Percentiles rank a stretch among this genome's conserved stretches.
Evolutionary conservation across 2,113 vertebrate genomes (phyloP).

Genomic region (Geococcyx californianus): DNA sequence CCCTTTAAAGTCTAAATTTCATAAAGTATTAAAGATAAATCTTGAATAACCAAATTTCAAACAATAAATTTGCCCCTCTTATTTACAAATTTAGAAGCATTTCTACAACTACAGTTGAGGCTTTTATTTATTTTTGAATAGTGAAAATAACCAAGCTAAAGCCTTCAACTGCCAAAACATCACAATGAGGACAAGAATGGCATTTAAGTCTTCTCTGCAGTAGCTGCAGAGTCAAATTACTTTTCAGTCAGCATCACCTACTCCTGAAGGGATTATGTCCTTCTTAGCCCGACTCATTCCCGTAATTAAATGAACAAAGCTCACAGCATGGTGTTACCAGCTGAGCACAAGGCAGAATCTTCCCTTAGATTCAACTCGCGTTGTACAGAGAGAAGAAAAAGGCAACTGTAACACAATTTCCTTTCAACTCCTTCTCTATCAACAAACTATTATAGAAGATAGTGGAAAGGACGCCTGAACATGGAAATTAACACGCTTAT

Average conservation of each 20-base stretch:
- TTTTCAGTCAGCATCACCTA: background rate
- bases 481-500: background rate
- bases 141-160: background rate
- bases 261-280: background rate
- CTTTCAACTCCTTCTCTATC: background rate
- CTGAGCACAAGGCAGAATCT: background rate
- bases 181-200: background rate
- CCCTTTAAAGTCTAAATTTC: background rate
- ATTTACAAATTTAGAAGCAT: background rate
- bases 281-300: background rate
- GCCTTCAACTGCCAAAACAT: background rate
- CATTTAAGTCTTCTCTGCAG: background rate
- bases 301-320: background rate
- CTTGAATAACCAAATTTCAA: background rate
- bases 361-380: background rate
- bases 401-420: background rate
- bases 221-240: background rate
- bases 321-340: background rate
- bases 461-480: background rate
- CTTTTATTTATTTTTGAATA: background rate
- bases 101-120: background rate
- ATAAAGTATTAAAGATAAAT: background rate
- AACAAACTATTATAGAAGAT: background rate
- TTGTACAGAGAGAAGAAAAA: background rate
- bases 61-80: background rate